Conservation (phyloP, 53 echinoderm and acorn worm species). For the Echinarachnius parma region DNA sequence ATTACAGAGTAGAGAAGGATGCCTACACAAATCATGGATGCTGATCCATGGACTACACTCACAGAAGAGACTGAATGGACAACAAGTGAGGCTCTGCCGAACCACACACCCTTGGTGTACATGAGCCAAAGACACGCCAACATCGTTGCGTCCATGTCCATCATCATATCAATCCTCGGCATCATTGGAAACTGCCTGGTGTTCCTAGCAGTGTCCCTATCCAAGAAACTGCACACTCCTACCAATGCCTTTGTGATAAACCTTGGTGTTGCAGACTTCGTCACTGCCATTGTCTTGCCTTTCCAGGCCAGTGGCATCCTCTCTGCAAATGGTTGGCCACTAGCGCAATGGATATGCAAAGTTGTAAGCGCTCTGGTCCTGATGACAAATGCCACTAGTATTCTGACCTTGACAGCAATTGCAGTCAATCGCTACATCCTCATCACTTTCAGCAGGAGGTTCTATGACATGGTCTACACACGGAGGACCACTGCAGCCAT, state of each 20-base stretch:
- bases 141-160: slow-evolving; percentile 5
- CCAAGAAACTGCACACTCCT: slow-evolving; percentile 37
- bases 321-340: slow-evolving; percentile 39
- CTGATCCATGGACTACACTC: too few species aligned
- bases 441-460: slow-evolving; percentile 26
- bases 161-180: slow-evolving; percentile 35
- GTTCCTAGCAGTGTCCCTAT: slow-evolving; percentile 32
- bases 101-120: too few species aligned
- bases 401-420: slow-evolving; percentile 35
- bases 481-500: not conserved
- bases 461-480: slow-evolving; percentile 17
- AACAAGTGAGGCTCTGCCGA: too few species aligned
- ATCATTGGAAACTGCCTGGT: slow-evolving; percentile 44
- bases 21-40: too few species aligned
- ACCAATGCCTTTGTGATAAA: slow-evolving; percentile 54
- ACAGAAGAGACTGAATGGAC: too few species aligned
- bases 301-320: slow-evolving; percentile 33
- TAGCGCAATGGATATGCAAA: not conserved
- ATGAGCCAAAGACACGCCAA: too few species aligned
- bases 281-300: slow-evolving; percentile 35
- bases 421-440: slow-evolving; percentile 32
- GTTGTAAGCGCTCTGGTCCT: not conserved
- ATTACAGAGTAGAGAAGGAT: too few species aligned
- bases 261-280: slow-evolving; percentile 49
- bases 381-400: slow-evolving; percentile 27